phyloP scores from a whole-genome alignment of 2,113 vertebrate species.

The Gymnorhina tibicen region DNA sequence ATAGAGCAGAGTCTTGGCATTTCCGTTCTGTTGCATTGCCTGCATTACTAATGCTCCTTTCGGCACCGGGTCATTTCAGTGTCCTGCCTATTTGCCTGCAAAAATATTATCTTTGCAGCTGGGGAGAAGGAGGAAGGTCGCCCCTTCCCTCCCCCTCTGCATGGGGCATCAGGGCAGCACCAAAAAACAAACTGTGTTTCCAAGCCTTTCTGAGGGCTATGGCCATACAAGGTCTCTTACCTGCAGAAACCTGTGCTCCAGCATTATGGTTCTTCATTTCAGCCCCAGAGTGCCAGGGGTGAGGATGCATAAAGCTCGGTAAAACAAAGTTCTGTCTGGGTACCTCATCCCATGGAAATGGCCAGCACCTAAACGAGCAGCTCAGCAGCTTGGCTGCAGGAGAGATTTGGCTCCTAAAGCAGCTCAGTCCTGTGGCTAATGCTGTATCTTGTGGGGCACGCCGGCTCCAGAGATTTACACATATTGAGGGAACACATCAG shows the following conservation, averaged over 20 bases:
- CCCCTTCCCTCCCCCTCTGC: background rate
- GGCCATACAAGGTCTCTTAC: fast-evolving
- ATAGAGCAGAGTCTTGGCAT: conserved; percentile 27
- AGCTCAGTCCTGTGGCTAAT: background rate
- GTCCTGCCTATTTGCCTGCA: conserved; percentile 27
- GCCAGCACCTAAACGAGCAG: background rate
- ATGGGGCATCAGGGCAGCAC: background rate
- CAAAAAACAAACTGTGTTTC: background rate
- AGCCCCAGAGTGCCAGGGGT: background rate
- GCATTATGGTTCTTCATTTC: background rate
- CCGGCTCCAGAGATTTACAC: background rate
- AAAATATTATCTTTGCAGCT: conserved; percentile 58
- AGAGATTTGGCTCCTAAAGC: background rate
- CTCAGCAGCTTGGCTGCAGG: background rate
- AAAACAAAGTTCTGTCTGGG: background rate
- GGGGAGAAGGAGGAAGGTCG: background rate
- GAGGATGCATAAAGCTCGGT: background rate
- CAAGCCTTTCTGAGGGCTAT: background rate
- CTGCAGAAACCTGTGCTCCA: background rate
- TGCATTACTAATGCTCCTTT: conserved; percentile 25
- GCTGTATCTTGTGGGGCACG: background rate
- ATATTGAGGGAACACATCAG: background rate
- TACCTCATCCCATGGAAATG: background rate
- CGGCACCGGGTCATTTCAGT: background rate
- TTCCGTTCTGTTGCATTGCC: conserved; percentile 23